phyloP scores from a whole-genome alignment of 2,888 invertebrate species.

The Chloromyia formosa region DNA sequence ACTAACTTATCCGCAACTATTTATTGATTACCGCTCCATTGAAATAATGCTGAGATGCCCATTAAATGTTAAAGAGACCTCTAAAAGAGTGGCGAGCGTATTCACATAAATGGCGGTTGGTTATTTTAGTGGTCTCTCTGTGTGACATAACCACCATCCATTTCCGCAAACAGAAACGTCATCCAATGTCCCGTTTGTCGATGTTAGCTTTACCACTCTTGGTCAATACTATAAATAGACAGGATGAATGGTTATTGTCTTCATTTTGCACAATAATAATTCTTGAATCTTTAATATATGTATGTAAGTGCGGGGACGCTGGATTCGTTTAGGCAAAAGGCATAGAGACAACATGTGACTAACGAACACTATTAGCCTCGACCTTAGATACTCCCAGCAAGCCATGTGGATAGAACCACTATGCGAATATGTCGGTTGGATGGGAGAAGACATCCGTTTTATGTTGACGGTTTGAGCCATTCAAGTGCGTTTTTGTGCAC shows the following conservation, averaged over 20 bases:
- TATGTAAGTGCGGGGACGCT: not conserved
- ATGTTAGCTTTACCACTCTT: constrained; percentile 16
- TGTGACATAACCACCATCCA: not conserved
- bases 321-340: constrained; percentile 10
- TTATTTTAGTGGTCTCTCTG: not conserved
- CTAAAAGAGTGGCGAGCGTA: not conserved
- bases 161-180: constrained; percentile 35
- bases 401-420: not conserved
- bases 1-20: not conserved
- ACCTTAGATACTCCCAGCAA: constrained; percentile 19
- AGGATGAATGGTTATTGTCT: constrained; percentile 41
- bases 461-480: too few relatives aligned
- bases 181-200: constrained; percentile 2
- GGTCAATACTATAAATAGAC: constrained; percentile 43
- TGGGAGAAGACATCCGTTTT: too few relatives aligned
- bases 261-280: constrained; percentile 39
- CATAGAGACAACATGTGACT: constrained; percentile 8
- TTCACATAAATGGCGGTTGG: constrained; percentile 29
- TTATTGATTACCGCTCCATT: constrained; percentile 31
- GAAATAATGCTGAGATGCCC: constrained; percentile 29
- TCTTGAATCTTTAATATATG: constrained; percentile 31
- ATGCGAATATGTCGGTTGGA: too few relatives aligned
- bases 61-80: not conserved
- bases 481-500: too few relatives aligned
- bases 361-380: constrained; percentile 33